A percentile compares a stretch with the other conserved stretches of the same genome.
phyloP scores from a whole-genome alignment of 1,140 invertebrate species.

The Aricia agestis region DNA sequence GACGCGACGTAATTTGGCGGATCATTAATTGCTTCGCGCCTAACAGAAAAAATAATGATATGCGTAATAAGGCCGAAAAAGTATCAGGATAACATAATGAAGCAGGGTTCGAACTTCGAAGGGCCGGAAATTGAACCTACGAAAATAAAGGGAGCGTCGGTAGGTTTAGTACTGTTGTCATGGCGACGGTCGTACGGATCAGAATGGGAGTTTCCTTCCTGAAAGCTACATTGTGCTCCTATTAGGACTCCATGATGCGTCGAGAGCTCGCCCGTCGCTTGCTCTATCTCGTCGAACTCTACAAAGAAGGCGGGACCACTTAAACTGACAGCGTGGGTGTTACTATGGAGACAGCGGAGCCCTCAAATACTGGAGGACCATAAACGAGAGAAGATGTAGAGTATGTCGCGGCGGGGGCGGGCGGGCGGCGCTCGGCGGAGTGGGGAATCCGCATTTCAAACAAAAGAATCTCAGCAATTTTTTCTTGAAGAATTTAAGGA shows the following conservation, averaged over 20 bases:
- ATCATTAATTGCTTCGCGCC: background rate
- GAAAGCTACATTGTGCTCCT: conserved; percentile 58
- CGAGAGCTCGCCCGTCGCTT: background rate
- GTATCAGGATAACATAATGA: conserved; percentile 66
- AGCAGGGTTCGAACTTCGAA: conserved; percentile 26
- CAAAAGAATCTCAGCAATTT: conserved; percentile 15
- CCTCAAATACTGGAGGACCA: conserved; percentile 47
- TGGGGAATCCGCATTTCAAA: conserved; percentile 7
- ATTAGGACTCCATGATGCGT: conserved; percentile 47
- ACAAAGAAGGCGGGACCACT: conserved; percentile 34
- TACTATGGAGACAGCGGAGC: conserved; percentile 62
- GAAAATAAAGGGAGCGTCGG: conserved; percentile 22
- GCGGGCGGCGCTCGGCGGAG: background rate
- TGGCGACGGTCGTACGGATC: conserved; percentile 26
- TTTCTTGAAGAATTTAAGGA: conserved; percentile 19
- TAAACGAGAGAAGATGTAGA: conserved; percentile 39
- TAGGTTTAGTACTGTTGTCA: conserved; percentile 13
- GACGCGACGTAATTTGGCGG: background rate
- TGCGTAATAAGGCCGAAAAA: conserved; percentile 75
- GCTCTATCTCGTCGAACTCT: conserved; percentile 7
- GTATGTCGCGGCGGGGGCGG: conserved; percentile 8
- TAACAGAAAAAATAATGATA: conserved; percentile 58
- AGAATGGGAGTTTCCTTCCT: conserved; percentile 51
- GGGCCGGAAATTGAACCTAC: conserved; percentile 24
- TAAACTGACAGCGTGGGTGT: conserved; percentile 50